Base-by-base conservation (phyloP, 2,888 invertebrate genomes). In the Acleris literana region DNA sequence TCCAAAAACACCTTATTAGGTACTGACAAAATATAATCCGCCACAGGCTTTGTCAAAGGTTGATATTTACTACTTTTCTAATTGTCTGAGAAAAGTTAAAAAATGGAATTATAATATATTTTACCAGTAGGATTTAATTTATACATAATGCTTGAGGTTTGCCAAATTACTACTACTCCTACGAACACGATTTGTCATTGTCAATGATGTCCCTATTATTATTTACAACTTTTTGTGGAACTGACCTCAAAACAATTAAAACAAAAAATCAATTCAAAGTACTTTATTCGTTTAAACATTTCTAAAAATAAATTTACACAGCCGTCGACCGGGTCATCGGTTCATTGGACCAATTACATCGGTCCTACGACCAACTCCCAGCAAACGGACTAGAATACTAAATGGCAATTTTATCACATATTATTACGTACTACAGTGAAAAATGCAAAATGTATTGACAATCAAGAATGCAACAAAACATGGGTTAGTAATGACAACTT, bases 221-320 rank as follows among this genome's bases (percentile, higher is more conserved):
- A 1, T 7, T 25, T 25, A 6, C 25, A 6, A 6, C 25, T 25
- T 25, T 33, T 33, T 33, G 33, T 9, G 9, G 9, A 33, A 33
- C 2, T 33, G 9, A 9, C 33, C 33, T 33, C 3, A 33, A 33
- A 1, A 70, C 55, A 57, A 64, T 52, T 25, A 48, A 33, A 54
- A 56, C 29, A 44, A 25, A 13, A 22, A 20, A 39, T 46, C 51
- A 54, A 46, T 68, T 61, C 20, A 61, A 56, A 66, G 65, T 65
- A 69, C 57, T 68, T 70, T 77, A 76, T 77, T 73, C 74, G 51
- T 66, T 72, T 71, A 55, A 77, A 75, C 72, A 76, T 46, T 55
- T 71, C 69, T 66, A 66, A 66, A 76, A 71, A 74, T 70, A 64
- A 63, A 61, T 69, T 69, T 68, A 71, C 69, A 72, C n/a, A 53